Evolutionary conservation across 2,888 invertebrate species (phyloP).

Genomic region (Plusia festucae): DNA sequence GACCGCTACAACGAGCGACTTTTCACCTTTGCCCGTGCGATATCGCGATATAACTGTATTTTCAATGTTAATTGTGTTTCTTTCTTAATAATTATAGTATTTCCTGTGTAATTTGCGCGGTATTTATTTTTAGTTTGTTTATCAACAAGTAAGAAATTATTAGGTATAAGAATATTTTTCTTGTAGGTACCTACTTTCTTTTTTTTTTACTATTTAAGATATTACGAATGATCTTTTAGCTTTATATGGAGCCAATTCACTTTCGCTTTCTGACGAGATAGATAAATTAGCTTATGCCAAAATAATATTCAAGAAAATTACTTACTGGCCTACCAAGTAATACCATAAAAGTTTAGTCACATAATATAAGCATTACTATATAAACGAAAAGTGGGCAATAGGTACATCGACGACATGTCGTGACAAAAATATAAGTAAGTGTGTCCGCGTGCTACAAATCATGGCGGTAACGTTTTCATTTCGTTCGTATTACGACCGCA

Average conservation of each 20-base stretch:
- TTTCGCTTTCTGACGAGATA: neutral
- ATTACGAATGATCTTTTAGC: no score
- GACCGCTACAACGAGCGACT: constrained; percentile 36
- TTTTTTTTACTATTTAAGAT: no score
- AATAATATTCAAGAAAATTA: neutral
- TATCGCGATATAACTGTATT: constrained; percentile 24
- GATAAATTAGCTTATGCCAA: neutral
- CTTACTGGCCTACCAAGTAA: no score
- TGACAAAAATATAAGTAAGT: constrained; percentile 41
- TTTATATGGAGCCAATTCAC: neutral
- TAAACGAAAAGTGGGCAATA: constrained; percentile 19
- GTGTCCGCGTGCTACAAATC: constrained; percentile 42
- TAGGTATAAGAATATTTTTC: no score
- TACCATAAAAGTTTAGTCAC: neutral
- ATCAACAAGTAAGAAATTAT: neutral
- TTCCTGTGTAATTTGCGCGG: constrained; percentile 37
- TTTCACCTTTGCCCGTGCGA: constrained; percentile 37
- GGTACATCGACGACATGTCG: constrained; percentile 43
- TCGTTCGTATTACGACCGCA: constrained; percentile 33
- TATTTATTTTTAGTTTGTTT: neutral
- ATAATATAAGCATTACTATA: neutral
- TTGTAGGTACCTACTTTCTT: no score
- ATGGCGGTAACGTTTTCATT: constrained; percentile 55
- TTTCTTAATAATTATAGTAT: constrained; percentile 31
- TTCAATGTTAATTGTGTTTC: constrained; percentile 45